phyloP scores from a whole-genome alignment of 2,888 invertebrate species.

The Drosophila testacea region DNA sequence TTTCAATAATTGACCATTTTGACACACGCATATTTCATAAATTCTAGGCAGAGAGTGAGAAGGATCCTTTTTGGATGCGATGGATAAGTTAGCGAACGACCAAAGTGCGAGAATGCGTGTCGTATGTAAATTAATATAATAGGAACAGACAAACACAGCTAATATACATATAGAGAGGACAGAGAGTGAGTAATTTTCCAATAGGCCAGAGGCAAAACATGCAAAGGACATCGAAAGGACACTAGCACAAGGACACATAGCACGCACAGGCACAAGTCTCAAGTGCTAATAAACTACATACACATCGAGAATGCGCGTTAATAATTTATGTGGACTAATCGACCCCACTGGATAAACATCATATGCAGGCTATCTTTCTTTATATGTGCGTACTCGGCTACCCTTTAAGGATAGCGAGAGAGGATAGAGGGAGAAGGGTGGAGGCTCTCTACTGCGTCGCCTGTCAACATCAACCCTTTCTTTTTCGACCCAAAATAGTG shows the following conservation, averaged over 20 bases:
- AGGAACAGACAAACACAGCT: slow-evolving; percentile 49
- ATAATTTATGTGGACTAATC: slow-evolving; percentile 78
- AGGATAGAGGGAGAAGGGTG: slow-evolving; percentile 17
- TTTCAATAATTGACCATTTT: slow-evolving; percentile 46
- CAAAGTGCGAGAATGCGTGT: slow-evolving; percentile 76
- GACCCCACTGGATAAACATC: slow-evolving; percentile 64
- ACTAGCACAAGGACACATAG: slow-evolving; percentile 32
- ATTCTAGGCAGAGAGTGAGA: slow-evolving; percentile 7
- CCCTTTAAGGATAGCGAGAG: not conserved
- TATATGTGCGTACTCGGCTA: slow-evolving; percentile 11
- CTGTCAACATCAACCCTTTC: slow-evolving; percentile 78
- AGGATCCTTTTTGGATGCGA: slow-evolving; percentile 11
- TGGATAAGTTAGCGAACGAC: slow-evolving; percentile 32
- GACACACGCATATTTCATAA: slow-evolving; percentile 67
- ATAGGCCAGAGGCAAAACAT: slow-evolving; percentile 54
- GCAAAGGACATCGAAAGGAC: slow-evolving; percentile 78
- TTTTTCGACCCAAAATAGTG: slow-evolving; percentile 40
- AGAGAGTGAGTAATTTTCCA: slow-evolving; percentile 49
- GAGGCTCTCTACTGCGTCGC: slow-evolving; percentile 12
- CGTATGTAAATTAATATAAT: slow-evolving; percentile 81
- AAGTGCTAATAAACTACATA: slow-evolving; percentile 82
- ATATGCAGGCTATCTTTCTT: slow-evolving; percentile 57
- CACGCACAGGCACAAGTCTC: slow-evolving; percentile 40
- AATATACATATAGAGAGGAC: slow-evolving; percentile 25
- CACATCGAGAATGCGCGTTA: slow-evolving; percentile 70